These are phyloP conservation scores for Pelvicachromis taeniatus DNA, from an alignment of 2,113 vertebrate species.

Conservation along the genomic window DNA sequence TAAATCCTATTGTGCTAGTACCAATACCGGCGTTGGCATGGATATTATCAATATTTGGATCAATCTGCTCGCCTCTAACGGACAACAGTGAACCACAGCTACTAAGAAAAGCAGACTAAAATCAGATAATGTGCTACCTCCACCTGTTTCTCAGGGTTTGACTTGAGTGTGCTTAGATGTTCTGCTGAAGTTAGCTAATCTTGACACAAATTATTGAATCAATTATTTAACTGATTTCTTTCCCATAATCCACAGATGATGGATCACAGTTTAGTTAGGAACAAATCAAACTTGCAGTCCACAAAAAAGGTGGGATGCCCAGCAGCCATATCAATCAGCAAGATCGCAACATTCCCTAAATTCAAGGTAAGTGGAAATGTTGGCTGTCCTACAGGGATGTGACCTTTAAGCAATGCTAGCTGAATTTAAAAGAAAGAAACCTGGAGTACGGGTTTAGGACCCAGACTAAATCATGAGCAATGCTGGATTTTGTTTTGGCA, in stretches of 20 bases:
- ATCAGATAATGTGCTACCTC: no score
- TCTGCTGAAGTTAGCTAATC: neutral
- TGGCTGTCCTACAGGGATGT: neutral
- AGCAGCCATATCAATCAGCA: constrained; percentile 11
- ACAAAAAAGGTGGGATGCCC: constrained; percentile 17
- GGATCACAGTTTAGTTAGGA: neutral
- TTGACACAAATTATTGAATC: neutral
- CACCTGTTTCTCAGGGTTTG: neutral
- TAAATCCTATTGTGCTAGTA: no score
- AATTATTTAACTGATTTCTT: neutral
- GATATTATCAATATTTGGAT: neutral
- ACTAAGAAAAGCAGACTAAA: neutral
- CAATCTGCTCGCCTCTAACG: neutral
- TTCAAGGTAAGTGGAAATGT: neutral
- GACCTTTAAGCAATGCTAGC: neutral
- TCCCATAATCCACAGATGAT: neutral
- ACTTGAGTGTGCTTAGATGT: neutral
- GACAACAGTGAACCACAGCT: neutral
- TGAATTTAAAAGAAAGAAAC: neutral
- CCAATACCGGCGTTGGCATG: accelerated
- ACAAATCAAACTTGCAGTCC: neutral
- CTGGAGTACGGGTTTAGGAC: neutral
- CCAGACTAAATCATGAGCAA: neutral
- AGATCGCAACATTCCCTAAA: neutral
- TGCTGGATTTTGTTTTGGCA: neutral